Base-by-base conservation (phyloP, 2,888 invertebrate genomes). In the Maniola hyperantus region DNA sequence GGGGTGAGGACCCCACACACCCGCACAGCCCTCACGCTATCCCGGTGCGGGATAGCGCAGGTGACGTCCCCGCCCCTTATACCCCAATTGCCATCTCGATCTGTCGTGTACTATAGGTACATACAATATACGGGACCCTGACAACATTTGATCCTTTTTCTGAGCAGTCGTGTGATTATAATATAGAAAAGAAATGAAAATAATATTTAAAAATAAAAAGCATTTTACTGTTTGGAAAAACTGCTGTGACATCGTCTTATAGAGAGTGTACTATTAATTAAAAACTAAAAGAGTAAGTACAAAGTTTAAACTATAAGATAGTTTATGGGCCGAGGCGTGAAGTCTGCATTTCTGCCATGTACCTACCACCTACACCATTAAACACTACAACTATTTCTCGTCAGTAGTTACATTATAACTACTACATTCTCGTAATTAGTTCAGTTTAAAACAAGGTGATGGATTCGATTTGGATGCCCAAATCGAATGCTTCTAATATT, bases 321-420 rank as follows among this genome's bases (percentile, higher is more conserved):
- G 55, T 66, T 72, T 69, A 80, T 78, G 74, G 72, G 72, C 75
- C 73, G 74, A 82, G 79, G 79, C 78, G 79, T 78, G 77, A 75
- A 79, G 79, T 76, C 76, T 77, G 84, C 83, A 85, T 85, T 87
- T 55, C 39, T 55, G 55, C 36, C 39, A 36, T 83, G 80, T n/a
- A n/a, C 4, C 2, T 81, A 78, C 39, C 39, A 39, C 4, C 11
- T 83, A 83, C 83, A 82, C 85, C 83, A 70, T 88, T 88, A 85
- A 85, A 83, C 81, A 83, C 81, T 83, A 78, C 83, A 84, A 86
- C 85, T 85, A 89, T 87, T 88, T 88, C 85, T 81, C 84, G 83
- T 87, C 88, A 88, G 85, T 87, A n/a, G n/a, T n/a, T n/a, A 84
- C 83, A 88, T 88, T 87, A 88, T 85, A 84, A 7, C 8, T 48